Evolutionary conservation across 2,888 invertebrate species (phyloP).

Genomic region (Lapara coniferarum): DNA sequence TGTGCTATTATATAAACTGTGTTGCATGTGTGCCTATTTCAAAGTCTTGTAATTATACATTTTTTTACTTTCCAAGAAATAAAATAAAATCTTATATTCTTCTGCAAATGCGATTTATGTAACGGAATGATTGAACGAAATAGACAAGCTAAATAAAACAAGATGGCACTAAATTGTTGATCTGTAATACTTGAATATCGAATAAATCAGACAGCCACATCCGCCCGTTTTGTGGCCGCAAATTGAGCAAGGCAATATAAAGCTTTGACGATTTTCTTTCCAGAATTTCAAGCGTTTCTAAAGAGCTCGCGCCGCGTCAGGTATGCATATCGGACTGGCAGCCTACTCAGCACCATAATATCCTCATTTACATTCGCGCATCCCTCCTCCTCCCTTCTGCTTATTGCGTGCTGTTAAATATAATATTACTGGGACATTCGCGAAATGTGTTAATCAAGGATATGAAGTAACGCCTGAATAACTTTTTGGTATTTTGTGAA

Average conservation of each 20-base stretch:
- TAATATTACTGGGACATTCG: conserved; percentile 17
- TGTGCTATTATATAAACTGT: too few species aligned
- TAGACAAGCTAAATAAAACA: too few species aligned
- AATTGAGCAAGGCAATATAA: conserved; percentile 71
- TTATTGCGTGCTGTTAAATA: conserved; percentile 25
- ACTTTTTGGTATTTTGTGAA: background rate
- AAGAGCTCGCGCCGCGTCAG: conserved; percentile 65
- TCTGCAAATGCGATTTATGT: too few species aligned
- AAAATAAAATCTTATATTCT: too few species aligned
- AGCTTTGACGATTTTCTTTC: conserved; percentile 81
- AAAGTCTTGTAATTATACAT: too few species aligned
- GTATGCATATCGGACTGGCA: conserved; percentile 47
- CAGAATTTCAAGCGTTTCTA: conserved; percentile 77
- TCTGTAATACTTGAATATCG: too few species aligned
- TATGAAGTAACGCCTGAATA: background rate
- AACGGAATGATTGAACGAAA: too few species aligned
- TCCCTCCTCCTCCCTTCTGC: conserved; percentile 10
- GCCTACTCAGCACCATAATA: conserved; percentile 31
- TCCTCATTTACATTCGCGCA: conserved; percentile 36
- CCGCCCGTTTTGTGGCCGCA: conserved; percentile 49
- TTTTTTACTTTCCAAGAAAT: too few species aligned
- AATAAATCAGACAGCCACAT: background rate
- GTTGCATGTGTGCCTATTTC: too few species aligned
- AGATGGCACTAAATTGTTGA: too few species aligned
- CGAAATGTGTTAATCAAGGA: conserved; percentile 12